phyloP scores from a whole-genome alignment of 2,797 vertebrate genomes.

The Botia almorhae region DNA sequence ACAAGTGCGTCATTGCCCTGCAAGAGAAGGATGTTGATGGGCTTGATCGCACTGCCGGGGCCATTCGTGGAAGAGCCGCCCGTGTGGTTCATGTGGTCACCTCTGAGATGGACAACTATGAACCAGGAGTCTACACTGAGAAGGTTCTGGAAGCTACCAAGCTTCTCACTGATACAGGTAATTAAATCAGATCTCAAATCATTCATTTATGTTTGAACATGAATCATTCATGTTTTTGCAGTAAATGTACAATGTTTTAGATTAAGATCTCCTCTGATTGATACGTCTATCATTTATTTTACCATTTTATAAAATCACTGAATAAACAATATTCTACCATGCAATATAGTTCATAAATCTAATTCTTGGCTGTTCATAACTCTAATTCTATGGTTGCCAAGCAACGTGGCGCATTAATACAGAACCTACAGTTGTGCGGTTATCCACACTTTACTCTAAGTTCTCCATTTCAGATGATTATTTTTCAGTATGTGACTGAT shows the following conservation, averaged over 20 bases:
- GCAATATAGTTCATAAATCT: too few species aligned
- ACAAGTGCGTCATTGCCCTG: constrained; percentile 98
- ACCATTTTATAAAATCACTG: too few species aligned
- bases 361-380: too few species aligned
- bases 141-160: constrained; percentile 98
- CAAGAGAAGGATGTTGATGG: constrained; percentile 99
- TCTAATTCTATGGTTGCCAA: neutral
- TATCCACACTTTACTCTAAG: neutral
- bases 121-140: constrained; percentile 96
- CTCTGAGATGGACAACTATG: constrained; percentile 98
- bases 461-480: neutral
- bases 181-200: neutral
- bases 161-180: constrained; percentile 93
- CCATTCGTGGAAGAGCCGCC: constrained; percentile 94
- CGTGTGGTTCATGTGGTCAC: constrained; percentile 97
- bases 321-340: too few species aligned
- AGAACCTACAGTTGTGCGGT: neutral
- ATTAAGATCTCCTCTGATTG: too few species aligned
- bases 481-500: constrained; percentile 8
- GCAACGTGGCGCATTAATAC: neutral
- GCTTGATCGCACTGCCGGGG: constrained; percentile 95
- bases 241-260: too few species aligned
- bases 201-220: neutral
- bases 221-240: too few species aligned
- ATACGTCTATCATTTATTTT: too few species aligned